Conservation (phyloP, 2,113 vertebrate species). For the Brachirus orientalis region DNA sequence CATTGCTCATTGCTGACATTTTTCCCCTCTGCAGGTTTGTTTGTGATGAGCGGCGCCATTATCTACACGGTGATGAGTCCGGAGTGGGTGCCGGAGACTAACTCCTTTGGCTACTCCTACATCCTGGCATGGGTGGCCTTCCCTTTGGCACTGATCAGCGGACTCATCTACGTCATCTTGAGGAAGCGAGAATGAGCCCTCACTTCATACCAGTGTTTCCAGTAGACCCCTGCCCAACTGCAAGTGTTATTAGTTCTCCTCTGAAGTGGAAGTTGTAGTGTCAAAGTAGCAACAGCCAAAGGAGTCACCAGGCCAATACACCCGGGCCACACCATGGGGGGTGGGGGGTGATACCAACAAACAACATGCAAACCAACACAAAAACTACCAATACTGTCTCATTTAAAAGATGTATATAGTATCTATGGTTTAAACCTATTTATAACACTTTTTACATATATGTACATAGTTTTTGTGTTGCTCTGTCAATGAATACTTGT, state of each 20-base stretch:
- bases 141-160: constrained; percentile 92
- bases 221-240: constrained; percentile 41
- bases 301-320: constrained; percentile 51
- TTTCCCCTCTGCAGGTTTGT: constrained; percentile 85
- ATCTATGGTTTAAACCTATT: constrained; percentile 99
- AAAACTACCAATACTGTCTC: constrained; percentile 86
- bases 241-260: constrained; percentile 45
- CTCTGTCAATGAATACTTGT: constrained; percentile 87
- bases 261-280: constrained; percentile 55
- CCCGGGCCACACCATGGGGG: constrained; percentile 35
- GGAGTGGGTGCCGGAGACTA: constrained; percentile 79
- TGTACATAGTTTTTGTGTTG: constrained; percentile 99
- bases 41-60: constrained; percentile 92
- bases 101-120: constrained; percentile 87
- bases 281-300: constrained; percentile 38
- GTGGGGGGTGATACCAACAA: constrained; percentile 54
- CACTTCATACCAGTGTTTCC: constrained; percentile 33
- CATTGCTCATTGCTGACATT: neutral
- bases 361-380: constrained; percentile 67
- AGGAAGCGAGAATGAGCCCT: constrained; percentile 91
- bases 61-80: constrained; percentile 94
- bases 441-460: constrained; percentile 99
- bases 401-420: constrained; percentile 99
- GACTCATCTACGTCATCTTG: constrained; percentile 94
- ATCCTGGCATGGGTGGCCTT: constrained; percentile 97